phyloP scores from a whole-genome alignment of 2,888 invertebrate species.

The Timema cristinae region DNA sequence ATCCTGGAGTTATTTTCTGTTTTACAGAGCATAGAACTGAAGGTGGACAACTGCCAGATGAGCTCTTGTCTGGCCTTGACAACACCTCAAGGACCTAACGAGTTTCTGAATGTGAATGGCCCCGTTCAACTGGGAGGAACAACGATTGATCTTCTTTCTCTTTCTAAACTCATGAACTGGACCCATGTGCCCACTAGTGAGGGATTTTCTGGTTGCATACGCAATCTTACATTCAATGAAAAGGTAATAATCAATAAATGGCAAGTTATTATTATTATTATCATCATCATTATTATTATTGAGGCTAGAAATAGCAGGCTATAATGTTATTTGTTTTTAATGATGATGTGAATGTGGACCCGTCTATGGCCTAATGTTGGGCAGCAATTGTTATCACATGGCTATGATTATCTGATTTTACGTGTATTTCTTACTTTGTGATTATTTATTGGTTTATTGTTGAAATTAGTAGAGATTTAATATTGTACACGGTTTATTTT shows the following conservation, averaged over 20 bases:
- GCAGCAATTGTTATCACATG: too few species aligned
- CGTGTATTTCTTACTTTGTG: too few species aligned
- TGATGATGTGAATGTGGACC: too few species aligned
- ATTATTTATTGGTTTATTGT: too few species aligned
- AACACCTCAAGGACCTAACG: slow-evolving; percentile 65
- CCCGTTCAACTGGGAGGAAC: slow-evolving; percentile 84
- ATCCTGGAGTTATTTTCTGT: background rate
- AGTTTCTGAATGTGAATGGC: slow-evolving; percentile 77
- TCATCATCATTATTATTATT: too few species aligned
- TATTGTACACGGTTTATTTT: too few species aligned
- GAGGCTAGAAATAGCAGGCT: too few species aligned
- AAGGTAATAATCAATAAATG: slow-evolving; percentile 44
- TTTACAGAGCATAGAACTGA: slow-evolving; percentile 62
- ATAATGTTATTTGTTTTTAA: too few species aligned
- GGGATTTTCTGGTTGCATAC: slow-evolving; percentile 84
- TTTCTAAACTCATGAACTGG: slow-evolving; percentile 66
- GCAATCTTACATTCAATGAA: slow-evolving; percentile 83
- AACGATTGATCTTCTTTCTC: slow-evolving; percentile 57
- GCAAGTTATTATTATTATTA: too few species aligned
- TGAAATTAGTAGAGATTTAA: too few species aligned
- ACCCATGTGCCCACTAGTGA: slow-evolving; percentile 61
- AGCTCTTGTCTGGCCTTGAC: slow-evolving; percentile 67
- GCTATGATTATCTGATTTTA: too few species aligned
- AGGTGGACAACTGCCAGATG: slow-evolving; percentile 69
- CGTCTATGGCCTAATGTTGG: too few species aligned